phyloP scores from a whole-genome alignment of 2,797 vertebrate species.

The Huso huso region DNA sequence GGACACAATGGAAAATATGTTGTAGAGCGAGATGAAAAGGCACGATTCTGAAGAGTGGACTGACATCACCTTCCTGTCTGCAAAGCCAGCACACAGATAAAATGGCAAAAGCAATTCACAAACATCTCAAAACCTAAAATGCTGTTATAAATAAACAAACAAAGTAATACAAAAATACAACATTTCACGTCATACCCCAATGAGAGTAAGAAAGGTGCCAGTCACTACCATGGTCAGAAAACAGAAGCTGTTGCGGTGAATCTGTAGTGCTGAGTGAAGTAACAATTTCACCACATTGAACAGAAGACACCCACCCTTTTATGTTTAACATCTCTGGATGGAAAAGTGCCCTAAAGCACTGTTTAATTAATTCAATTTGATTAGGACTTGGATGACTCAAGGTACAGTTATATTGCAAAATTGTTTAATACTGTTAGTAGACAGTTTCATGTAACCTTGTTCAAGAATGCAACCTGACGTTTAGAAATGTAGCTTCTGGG shows the following conservation, averaged over 20 bases:
- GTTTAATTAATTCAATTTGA: constrained; percentile 10
- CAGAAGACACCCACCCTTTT: neutral
- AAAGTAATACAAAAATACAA: no score
- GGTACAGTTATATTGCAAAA: constrained; percentile 1
- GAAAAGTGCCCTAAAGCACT: neutral
- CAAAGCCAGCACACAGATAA: no score
- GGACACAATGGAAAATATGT: no score
- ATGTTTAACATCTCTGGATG: neutral
- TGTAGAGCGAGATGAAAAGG: no score
- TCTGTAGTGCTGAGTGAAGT: neutral
- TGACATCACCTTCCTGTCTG: no score
- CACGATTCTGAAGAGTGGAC: no score
- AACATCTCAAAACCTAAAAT: no score
- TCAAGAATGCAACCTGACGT: constrained; percentile 8
- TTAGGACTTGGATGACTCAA: constrained; percentile 8
- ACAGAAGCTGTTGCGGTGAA: neutral
- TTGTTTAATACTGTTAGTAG: neutral
- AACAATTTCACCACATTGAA: neutral
- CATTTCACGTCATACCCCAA: no score
- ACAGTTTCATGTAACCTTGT: constrained; percentile 1
- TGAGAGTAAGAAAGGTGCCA: neutral
- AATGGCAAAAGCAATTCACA: no score
- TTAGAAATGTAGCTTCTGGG: constrained; percentile 9
- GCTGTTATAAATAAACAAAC: no score
- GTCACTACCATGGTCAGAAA: neutral